Base-by-base conservation (phyloP, 2,888 invertebrate genomes). In the Kuschelorhynchus macadamiae region DNA sequence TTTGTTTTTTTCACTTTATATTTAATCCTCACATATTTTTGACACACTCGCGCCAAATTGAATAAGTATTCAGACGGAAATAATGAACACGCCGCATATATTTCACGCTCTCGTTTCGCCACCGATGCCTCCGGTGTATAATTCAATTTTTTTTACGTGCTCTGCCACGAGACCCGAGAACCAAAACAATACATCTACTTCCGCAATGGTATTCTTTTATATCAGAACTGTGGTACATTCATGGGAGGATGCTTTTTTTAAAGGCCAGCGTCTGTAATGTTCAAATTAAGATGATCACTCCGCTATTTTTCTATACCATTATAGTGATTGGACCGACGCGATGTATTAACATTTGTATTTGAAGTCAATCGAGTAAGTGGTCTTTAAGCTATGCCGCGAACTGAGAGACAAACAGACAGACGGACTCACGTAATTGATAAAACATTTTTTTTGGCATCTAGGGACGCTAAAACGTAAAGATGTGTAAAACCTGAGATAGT, bases 191-290 rank as follows among this genome's bases (percentile, higher is more conserved):
- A 49, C 44, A 11, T n/a, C 1, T 17, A 49, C 50, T 60, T 60
- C 60, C 60, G 49, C 39, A 20, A 36, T 33, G 14, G 39, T 17
- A 25, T 41, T 11, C 33, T 59, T 33, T 41, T 60, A 50, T 60
- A 49, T 49, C 9, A 41, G 12, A 25, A 60, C 16, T 5, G 47
- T 55, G 53, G 14, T 55, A 55, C 47, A 63, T 47, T 21, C 55
- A 63, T 16, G 33, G 9, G 59, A 36, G 62, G 63, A 63, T 30
- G 63, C 1, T 16, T 44, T 39, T 56, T 61, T 55, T 36, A 49
- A 55, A 67, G 67, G 67, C 36, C 61, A 67, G 18, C 61, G 18
- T 60, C 49, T 53, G 41, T 41, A 30, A 17, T 36, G 33, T 20
- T 9, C 2, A 16, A 25, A 39, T 55, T 47, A 63, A 63, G 55